These are phyloP conservation scores for Pollenia labialis DNA, from an alignment of 2,888 invertebrate species.

Conservation along the genomic window DNA sequence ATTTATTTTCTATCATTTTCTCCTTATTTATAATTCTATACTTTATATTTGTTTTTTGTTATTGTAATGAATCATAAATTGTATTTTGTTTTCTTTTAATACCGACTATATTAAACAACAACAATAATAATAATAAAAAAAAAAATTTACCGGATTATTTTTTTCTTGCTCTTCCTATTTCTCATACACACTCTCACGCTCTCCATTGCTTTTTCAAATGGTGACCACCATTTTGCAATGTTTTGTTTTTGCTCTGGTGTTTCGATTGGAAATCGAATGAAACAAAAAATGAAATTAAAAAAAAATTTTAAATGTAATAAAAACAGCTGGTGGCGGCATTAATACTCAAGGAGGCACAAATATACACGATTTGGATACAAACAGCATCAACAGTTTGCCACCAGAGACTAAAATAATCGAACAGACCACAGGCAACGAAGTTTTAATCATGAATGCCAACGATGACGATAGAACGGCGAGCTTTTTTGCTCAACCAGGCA, in stretches of 20 bases:
- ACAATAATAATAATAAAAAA: neutral
- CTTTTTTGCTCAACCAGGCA: constrained; percentile 97
- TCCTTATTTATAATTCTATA: constrained; percentile 46
- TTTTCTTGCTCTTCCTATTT: constrained; percentile 39
- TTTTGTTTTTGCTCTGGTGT: neutral
- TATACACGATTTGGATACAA: constrained; percentile 82
- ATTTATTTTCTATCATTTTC: constrained; percentile 14
- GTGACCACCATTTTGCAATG: constrained; percentile 18
- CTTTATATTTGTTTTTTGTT: constrained; percentile 54
- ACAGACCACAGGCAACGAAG: constrained; percentile 86
- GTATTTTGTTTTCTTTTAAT: constrained; percentile 1
- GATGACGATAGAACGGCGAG: constrained; percentile 93
- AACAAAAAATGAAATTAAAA: constrained; percentile 10
- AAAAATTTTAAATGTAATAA: constrained; percentile 9
- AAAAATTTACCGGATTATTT: constrained; percentile 44
- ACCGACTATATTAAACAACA: neutral
- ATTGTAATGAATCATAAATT: constrained; percentile 52
- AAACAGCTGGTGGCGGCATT: constrained; percentile 77
- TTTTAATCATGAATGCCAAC: constrained; percentile 92
- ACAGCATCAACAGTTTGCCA: constrained; percentile 82
- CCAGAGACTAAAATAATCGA: constrained; percentile 82
- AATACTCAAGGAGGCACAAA: constrained; percentile 78
- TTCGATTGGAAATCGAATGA: constrained; percentile 11
- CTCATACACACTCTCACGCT: constrained; percentile 22
- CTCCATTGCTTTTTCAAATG: neutral